These are phyloP conservation scores for Pantherophis vulpinus DNA, from an alignment of 2,797 vertebrate genomes.

Conservation along the genomic window DNA sequence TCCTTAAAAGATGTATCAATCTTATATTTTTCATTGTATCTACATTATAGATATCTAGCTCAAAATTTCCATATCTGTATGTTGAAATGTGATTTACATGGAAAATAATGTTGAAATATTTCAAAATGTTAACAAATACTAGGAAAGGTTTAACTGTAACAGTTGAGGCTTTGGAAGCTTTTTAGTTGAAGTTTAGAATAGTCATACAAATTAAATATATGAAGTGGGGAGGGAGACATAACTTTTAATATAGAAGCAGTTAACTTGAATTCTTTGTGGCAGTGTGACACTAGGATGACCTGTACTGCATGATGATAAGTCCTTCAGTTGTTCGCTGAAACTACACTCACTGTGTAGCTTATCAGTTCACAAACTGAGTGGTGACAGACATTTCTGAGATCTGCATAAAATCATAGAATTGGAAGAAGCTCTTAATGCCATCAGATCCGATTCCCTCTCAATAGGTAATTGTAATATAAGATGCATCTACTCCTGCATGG, in stretches of 20 bases:
- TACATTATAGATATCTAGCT: background rate
- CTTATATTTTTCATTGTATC: background rate
- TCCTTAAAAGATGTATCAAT: constrained; percentile 25
- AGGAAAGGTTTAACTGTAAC: background rate
- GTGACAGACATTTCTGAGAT: background rate
- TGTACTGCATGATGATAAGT: background rate
- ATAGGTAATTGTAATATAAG: background rate
- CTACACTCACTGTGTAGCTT: background rate
- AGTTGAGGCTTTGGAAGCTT: background rate
- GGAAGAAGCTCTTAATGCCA: background rate
- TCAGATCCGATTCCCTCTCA: background rate
- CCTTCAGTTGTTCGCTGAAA: background rate
- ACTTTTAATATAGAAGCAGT: background rate
- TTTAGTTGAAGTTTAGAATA: background rate
- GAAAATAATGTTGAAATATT: background rate
- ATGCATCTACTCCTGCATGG: background rate
- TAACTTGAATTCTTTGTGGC: background rate
- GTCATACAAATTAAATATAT: background rate
- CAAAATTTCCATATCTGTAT: constrained; percentile 2
- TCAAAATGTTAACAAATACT: background rate
- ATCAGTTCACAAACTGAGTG: background rate
- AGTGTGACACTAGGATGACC: background rate
- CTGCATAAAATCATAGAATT: background rate
- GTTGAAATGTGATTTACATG: background rate
- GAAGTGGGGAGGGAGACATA: background rate